Evolutionary conservation across 1,140 invertebrate species (phyloP).

Genomic region (Triops longicaudatus): DNA sequence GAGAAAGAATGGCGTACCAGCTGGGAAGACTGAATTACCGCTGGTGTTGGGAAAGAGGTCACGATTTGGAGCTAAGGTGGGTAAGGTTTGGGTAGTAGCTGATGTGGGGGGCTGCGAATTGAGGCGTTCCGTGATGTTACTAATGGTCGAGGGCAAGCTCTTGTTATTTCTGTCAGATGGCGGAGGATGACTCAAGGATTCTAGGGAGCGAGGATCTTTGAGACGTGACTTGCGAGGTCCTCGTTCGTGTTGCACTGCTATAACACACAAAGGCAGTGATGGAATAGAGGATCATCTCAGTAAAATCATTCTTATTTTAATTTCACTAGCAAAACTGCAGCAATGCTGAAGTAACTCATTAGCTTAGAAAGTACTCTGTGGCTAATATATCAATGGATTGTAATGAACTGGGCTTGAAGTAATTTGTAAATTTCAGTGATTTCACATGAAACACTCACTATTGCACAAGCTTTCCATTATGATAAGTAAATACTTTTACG

Average conservation of each 20-base stretch:
- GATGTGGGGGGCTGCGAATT: not conserved
- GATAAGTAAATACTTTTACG: no score
- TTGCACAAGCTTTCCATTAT: no score
- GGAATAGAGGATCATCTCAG: not conserved
- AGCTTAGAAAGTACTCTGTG: no score
- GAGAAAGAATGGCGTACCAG: slow-evolving; percentile 22
- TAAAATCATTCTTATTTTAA: no score
- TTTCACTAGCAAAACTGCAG: no score
- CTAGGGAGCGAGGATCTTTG: slow-evolving; percentile 22
- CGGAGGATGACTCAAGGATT: not conserved
- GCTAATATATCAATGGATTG: no score
- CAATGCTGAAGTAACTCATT: no score
- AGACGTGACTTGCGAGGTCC: slow-evolving; percentile 46
- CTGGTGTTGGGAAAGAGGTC: slow-evolving; percentile 27
- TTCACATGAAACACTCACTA: no score
- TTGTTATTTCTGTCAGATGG: slow-evolving; percentile 27
- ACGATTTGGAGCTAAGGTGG: slow-evolving; percentile 24
- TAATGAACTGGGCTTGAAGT: no score
- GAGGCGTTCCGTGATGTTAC: not conserved
- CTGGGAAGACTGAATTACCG: slow-evolving; percentile 31
- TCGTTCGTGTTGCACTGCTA: slow-evolving; percentile 53
- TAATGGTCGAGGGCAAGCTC: slow-evolving; percentile 7
- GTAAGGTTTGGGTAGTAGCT: slow-evolving; percentile 24
- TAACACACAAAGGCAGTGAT: slow-evolving; percentile 27
- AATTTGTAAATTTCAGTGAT: no score